These are phyloP conservation scores for Pemphigus obesinymphae DNA, from an alignment of 1,140 invertebrate species.

Conservation along the genomic window DNA sequence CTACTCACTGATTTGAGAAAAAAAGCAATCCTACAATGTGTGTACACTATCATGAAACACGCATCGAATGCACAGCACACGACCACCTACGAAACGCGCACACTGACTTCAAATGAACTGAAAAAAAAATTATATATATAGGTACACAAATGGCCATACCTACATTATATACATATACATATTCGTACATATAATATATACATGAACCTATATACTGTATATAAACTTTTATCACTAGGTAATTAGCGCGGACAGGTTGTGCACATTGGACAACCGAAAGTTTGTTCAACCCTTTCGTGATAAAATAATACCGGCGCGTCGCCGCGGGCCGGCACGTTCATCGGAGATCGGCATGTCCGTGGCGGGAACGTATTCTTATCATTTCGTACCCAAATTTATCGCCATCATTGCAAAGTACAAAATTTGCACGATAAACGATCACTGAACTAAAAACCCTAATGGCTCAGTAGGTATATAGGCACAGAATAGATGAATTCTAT, in stretches of 20 bases:
- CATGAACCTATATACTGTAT: neutral
- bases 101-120: neutral
- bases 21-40: neutral
- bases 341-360: neutral
- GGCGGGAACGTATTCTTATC: no score
- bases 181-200: neutral
- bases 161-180: no score
- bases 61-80: neutral
- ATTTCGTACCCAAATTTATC: neutral
- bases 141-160: neutral
- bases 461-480: no score
- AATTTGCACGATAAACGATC: no score
- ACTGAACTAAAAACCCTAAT: no score
- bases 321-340: neutral
- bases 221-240: conserved; percentile 10
- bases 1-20: neutral
- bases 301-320: neutral
- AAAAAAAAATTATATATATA: neutral
- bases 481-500: no score
- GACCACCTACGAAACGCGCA: neutral
- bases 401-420: no score
- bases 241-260: conserved; percentile 4
- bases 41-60: neutral
- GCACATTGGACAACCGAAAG: conserved; percentile 10
- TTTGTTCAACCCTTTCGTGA: neutral